Percentiles rank a stretch among this genome's conserved stretches.
Evolutionary conservation across 2,797 vertebrate genomes (phyloP).

Genomic region (Pampus argenteus): DNA sequence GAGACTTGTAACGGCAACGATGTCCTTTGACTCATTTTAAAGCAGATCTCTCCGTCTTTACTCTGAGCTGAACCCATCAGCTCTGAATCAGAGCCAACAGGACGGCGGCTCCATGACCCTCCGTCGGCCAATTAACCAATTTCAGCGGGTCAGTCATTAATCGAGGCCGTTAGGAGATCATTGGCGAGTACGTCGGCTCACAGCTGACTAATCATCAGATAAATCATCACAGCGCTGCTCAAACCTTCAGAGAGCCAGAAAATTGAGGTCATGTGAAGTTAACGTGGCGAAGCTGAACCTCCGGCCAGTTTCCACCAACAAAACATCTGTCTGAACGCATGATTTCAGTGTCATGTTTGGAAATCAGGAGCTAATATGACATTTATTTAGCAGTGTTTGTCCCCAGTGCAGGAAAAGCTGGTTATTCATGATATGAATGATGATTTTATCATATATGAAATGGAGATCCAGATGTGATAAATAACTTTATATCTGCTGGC

Average conservation of each 20-base stretch:
- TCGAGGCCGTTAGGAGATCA: slow-evolving; percentile 29
- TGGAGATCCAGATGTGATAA: no score
- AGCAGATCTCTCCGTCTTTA: not conserved
- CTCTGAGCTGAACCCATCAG: not conserved
- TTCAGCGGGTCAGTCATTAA: slow-evolving; percentile 19
- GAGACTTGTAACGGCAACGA: no score
- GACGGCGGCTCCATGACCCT: slow-evolving; percentile 8
- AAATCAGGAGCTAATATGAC: no score
- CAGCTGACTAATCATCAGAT: slow-evolving; percentile 40
- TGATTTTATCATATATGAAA: no score
- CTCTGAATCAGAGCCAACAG: no score
- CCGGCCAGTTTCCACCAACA: slow-evolving; percentile 2
- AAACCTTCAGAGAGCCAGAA: slow-evolving; percentile 26
- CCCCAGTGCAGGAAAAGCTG: no score
- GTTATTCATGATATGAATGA: no score
- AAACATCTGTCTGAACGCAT: slow-evolving; percentile 4
- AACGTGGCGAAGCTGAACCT: slow-evolving; percentile 7
- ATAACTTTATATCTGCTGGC: no score
- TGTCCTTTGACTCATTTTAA: no score
- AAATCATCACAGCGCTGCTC: slow-evolving; percentile 28
- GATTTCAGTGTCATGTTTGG: not conserved
- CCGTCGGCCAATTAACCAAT: slow-evolving; percentile 37
- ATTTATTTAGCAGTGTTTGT: no score
- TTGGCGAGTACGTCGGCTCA: slow-evolving; percentile 6
- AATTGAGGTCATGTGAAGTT: slow-evolving; percentile 42